Evolutionary conservation across 2,113 vertebrate species (phyloP).

Genomic region (Thinocorus orbignyianus): DNA sequence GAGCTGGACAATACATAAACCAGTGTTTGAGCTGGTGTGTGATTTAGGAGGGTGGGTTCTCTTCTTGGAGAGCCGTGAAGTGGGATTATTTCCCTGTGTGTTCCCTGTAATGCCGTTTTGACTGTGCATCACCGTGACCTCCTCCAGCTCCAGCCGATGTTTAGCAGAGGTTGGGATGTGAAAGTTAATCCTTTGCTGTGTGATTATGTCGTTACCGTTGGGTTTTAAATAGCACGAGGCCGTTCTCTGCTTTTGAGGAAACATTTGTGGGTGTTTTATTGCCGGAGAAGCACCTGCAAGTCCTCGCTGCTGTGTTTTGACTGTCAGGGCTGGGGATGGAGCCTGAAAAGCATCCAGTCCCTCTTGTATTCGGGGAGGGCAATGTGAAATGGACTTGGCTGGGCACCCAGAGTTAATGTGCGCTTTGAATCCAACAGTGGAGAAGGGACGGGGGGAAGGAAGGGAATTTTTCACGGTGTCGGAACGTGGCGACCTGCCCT

Average conservation of each 20-base stretch:
- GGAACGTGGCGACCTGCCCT: neutral
- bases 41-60: neutral
- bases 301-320: neutral
- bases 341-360: neutral
- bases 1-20: neutral
- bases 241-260: neutral
- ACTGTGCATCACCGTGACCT: fast-evolving
- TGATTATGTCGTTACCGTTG: neutral
- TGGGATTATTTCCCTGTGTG: neutral
- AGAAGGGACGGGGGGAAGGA: neutral
- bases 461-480: neutral
- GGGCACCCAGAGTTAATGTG: neutral
- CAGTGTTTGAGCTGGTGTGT: fast-evolving
- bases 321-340: neutral
- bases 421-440: neutral
- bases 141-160: neutral
- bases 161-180: neutral
- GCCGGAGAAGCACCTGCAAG: neutral
- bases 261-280: neutral
- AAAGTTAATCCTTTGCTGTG: neutral
- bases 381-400: neutral
- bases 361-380: neutral
- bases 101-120: neutral
- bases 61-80: fast-evolving
- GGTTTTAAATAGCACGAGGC: neutral